phyloP scores from a whole-genome alignment of 2,113 vertebrate species.

The Heterochromis multidens region DNA sequence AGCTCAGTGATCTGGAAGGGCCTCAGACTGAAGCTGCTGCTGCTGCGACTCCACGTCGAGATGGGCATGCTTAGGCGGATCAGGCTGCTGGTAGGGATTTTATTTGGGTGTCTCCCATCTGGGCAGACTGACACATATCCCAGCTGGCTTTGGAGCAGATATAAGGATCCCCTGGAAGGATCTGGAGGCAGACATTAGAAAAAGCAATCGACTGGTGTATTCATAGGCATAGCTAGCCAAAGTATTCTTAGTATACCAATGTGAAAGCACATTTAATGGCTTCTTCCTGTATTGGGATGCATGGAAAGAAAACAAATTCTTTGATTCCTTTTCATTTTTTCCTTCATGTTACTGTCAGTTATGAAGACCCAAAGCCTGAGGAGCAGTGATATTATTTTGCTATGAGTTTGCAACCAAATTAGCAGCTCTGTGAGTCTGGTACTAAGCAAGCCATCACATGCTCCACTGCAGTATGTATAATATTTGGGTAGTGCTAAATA shows the following conservation, averaged over 20 bases:
- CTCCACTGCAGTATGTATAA: background rate
- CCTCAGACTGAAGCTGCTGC: background rate
- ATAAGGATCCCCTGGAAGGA: background rate
- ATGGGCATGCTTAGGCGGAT: background rate
- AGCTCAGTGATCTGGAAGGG: conserved; percentile 12
- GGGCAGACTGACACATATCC: background rate
- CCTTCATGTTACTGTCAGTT: background rate
- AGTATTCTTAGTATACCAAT: background rate
- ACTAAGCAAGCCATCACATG: background rate
- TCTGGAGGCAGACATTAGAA: background rate
- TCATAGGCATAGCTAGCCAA: background rate
- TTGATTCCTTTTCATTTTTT: background rate
- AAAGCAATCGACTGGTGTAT: background rate
- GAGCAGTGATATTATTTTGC: background rate
- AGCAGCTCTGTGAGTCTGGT: background rate
- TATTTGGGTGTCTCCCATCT: background rate
- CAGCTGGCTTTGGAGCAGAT: background rate
- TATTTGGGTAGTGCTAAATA: background rate
- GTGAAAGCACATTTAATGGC: background rate
- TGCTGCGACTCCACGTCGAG: background rate
- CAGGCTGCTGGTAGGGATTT: background rate
- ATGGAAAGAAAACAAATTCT: background rate
- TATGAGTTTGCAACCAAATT: background rate
- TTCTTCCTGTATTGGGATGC: background rate
- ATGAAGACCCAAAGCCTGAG: background rate